Conservation (phyloP, 2,113 vertebrate genomes). For the Megaleporinus macrocephalus region DNA sequence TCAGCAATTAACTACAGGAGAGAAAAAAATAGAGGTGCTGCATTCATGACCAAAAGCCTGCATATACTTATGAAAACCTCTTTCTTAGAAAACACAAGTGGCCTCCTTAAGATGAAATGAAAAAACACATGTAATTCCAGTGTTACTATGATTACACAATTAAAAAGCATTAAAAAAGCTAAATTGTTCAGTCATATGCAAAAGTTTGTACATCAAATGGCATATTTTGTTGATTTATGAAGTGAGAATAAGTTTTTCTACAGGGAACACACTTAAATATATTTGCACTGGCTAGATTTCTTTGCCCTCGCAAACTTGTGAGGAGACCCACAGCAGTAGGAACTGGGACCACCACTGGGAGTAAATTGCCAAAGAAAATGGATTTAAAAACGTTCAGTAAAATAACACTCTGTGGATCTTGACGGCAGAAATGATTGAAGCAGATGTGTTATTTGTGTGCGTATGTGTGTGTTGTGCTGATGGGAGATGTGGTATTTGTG, state of each 20-base stretch:
- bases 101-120: not conserved
- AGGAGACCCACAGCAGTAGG: not conserved
- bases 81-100: not conserved
- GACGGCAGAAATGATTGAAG: constrained; percentile 33
- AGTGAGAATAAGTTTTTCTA: too few species aligned
- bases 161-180: too few species aligned
- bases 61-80: not conserved
- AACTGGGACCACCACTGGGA: not conserved
- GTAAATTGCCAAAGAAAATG: not conserved
- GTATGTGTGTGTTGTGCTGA: constrained; percentile 35
- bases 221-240: too few species aligned
- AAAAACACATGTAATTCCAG: not conserved
- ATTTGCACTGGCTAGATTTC: too few species aligned
- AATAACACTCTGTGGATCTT: constrained; percentile 5
- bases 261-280: too few species aligned
- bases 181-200: too few species aligned
- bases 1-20: constrained; percentile 2
- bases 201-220: too few species aligned
- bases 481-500: constrained; percentile 44
- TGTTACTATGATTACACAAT: too few species aligned
- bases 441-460: constrained; percentile 18
- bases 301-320: not conserved
- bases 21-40: not conserved
- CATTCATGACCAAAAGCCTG: not conserved
- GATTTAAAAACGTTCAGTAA: not conserved